Base-by-base conservation (phyloP, 2,888 invertebrate species). In the Meteorus colon region DNA sequence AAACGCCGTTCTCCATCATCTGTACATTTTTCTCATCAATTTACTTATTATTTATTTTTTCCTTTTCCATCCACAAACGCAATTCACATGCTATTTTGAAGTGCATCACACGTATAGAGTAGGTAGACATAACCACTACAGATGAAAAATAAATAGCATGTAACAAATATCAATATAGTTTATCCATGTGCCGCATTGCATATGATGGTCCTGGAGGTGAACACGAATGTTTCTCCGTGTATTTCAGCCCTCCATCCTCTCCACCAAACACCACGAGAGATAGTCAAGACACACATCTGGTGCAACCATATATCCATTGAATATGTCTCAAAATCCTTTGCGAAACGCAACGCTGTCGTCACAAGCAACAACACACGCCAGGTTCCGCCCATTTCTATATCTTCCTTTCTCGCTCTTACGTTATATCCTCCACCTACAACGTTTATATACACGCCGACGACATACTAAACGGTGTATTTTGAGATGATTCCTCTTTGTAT, bases 251-350 rank as follows among this genome's bases (percentile, higher is more conserved):
- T 60, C 27, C 59, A 60, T 24, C 59, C 29, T 29, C 5, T 60
- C 24, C 59, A 29, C 59, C 59, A 60, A 60, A 24, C 59, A 60
- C 59, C 59, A 24, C 24, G 8, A 82, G 81, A 48, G 48, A 48
- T n/a, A 48, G 48, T 48, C 48, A 48, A 48, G 16, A n/a, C 4
- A 48, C 41, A 82, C 83, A 83, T 83, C 83, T 83, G 83, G 82
- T 82, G 81, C 83, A 77, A 84, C 82, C 12, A 41, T 48, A 48
- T n/a, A 48, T 84, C 82, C 84, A 83, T 74, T 60, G 59, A 29
- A 27, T 60, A 12, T 60, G 59, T 60, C 59, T 19, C 59, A 29
- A 60, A 60, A 29, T 12, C 59, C 27, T 27, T 60, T 10, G 59
- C 27, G 24, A 48, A 48, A 48, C 48, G 48, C n/a, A 48, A 48